Evolutionary conservation across 2,888 invertebrate species (phyloP).

Genomic region (Diploptera punctata): DNA sequence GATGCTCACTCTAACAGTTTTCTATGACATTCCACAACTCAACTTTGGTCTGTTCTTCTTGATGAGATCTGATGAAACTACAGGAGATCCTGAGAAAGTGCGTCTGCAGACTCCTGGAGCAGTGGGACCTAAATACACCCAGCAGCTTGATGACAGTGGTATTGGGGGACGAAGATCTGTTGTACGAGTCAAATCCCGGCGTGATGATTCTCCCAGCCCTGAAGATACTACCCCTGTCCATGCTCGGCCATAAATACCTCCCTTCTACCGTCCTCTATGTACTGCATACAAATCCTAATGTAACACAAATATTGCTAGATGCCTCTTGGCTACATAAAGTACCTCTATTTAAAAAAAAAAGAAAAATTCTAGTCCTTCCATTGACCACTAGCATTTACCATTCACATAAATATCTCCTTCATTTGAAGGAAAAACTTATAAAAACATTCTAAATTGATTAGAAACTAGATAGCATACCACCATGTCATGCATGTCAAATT

Average conservation of each 20-base stretch:
- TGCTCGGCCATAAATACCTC: constrained; percentile 53
- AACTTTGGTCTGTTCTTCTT: constrained; percentile 83
- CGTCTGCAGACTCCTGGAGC: constrained; percentile 64
- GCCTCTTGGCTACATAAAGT: background rate
- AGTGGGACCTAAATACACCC: constrained; percentile 56
- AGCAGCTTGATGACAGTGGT: constrained; percentile 56
- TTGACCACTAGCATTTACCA: background rate
- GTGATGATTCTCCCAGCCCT: constrained; percentile 73
- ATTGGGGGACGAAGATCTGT: constrained; percentile 61
- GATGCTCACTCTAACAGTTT: constrained; percentile 83
- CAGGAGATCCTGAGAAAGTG: constrained; percentile 70
- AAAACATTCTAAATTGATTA: too few relatives aligned
- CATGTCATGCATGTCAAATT: background rate
- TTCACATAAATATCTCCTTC: background rate
- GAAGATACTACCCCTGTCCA: constrained; percentile 71
- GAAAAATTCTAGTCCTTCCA: background rate
- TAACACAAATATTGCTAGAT: too few relatives aligned
- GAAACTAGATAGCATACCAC: background rate
- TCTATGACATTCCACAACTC: constrained; percentile 89
- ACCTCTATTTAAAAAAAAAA: background rate
- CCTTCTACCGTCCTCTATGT: background rate
- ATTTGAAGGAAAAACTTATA: background rate
- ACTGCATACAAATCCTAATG: too few relatives aligned
- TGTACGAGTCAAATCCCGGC: constrained; percentile 68
- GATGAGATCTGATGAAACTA: constrained; percentile 61